Base-by-base conservation (phyloP, 2,888 invertebrate species). In the Mystacides longicornis region DNA sequence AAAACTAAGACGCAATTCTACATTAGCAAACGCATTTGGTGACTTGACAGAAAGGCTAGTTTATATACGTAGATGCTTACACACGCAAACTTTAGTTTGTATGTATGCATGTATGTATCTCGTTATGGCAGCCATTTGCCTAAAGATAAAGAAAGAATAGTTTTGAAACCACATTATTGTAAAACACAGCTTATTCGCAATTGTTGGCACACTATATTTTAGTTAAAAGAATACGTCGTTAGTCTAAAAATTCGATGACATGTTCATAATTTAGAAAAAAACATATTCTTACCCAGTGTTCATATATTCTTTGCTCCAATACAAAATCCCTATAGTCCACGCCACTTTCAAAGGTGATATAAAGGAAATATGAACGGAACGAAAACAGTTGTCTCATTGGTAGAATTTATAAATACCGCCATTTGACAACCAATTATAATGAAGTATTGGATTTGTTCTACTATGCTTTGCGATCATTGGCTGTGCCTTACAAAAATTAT, bases 41-140 rank as follows among this genome's bases (percentile, higher is more conserved):
- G 37, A 3, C 3, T 14, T 37, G 37, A 37, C 37, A 37, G 37
- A n/a, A 37, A 16, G 16, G 4, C 14, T 5, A 37, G 4, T 7
- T n/a, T 37, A 37, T n/a, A 16, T 37, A 37, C 37, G 16, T 37
- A 27, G 27, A n/a, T n/a, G n/a, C n/a, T n/a, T n/a, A n/a, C n/a
- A n/a, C n/a, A n/a, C n/a, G n/a, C n/a, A n/a, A n/a, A n/a, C n/a
- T n/a, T n/a, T n/a, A n/a, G n/a, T 31, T 9, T 31, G 31, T 31
- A 31, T 31, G 7, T 31, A 31, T 58, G 55, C 64, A 65, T 65
- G 63, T 66, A 67, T 64, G 67, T 64, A 57, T 68, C 72, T 72
- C 73, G 73, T 69, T 70, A 70, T 69, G 69, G 77, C 77, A 76
- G 77, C 77, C 77, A 77, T 77, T 77, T 77, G 76, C 77, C 55